phyloP scores from a whole-genome alignment of 2,113 vertebrate genomes.

The Chauna torquata region DNA sequence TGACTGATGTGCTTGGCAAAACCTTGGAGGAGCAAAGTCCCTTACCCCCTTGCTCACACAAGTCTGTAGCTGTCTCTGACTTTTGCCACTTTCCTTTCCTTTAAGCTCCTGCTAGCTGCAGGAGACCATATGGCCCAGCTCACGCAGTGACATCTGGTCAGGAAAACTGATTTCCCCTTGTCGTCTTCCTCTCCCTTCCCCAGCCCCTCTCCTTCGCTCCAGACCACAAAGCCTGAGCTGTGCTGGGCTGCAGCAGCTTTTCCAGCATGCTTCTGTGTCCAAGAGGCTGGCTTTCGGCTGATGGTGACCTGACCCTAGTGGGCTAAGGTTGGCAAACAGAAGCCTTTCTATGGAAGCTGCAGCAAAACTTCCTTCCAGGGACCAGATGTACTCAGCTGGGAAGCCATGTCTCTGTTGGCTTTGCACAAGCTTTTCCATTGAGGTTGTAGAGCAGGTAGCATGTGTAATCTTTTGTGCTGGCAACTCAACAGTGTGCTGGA shows the following conservation, averaged over 20 bases:
- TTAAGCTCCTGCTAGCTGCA: not conserved
- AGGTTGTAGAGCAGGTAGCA: not conserved
- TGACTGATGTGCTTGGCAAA: not conserved
- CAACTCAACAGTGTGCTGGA: not conserved
- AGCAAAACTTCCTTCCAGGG: not conserved
- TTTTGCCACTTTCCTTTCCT: not conserved
- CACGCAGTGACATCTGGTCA: not conserved
- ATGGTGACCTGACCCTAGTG: not conserved
- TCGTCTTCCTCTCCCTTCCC: not conserved
- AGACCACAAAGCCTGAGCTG: not conserved
- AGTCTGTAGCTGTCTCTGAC: not conserved
- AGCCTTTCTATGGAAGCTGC: not conserved
- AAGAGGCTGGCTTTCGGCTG: not conserved
- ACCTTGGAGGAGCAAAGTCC: not conserved
- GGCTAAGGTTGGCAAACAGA: not conserved
- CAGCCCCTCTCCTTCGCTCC: not conserved
- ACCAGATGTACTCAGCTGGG: not conserved
- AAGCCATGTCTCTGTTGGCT: not conserved
- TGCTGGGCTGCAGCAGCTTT: not conserved
- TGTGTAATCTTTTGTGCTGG: not conserved
- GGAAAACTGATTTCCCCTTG: conserved; percentile 29
- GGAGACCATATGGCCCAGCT: conserved; percentile 28
- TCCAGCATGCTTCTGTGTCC: not conserved
- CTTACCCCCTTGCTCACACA: not conserved
- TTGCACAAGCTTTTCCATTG: not conserved